These are phyloP conservation scores for Erpobdella octoculata DNA, from an alignment of 2,888 invertebrate genomes.

Conservation along the genomic window DNA sequence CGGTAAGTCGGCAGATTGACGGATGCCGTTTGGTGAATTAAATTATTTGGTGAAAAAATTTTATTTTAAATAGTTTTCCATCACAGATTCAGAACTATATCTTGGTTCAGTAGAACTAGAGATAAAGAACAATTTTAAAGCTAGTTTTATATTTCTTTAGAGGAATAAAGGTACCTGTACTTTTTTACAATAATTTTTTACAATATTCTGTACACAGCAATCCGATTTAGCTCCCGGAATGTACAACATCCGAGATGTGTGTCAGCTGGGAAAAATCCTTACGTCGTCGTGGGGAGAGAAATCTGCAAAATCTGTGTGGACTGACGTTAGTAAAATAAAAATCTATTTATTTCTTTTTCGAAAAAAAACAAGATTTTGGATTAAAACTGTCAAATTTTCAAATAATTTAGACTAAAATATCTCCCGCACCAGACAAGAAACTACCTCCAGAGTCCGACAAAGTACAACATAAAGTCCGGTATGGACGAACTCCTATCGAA, in stretches of 20 bases:
- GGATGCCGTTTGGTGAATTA: no score
- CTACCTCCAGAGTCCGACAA: background rate
- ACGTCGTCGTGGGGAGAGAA: background rate
- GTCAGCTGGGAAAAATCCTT: background rate
- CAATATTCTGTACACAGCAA: no score
- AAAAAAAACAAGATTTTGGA: background rate
- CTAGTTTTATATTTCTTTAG: no score
- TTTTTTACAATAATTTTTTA: no score
- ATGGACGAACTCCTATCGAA: background rate
- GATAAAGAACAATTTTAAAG: no score
- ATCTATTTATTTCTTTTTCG: no score
- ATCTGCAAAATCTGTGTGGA: background rate
- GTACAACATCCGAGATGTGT: slow-evolving; percentile 5
- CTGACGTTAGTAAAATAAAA: background rate
- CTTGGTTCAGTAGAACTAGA: no score
- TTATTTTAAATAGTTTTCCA: no score
- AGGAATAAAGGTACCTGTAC: no score
- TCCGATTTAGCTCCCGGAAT: slow-evolving; percentile 6
- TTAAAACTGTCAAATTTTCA: background rate
- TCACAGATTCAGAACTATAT: no score
- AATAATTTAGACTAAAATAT: background rate
- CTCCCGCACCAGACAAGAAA: background rate
- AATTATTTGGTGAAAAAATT: no score
- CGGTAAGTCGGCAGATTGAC: no score
- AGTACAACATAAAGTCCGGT: slow-evolving; percentile 5